Evolutionary conservation across 2,888 invertebrate species (phyloP).

Genomic region (Gymnoscelis rufifasciata): DNA sequence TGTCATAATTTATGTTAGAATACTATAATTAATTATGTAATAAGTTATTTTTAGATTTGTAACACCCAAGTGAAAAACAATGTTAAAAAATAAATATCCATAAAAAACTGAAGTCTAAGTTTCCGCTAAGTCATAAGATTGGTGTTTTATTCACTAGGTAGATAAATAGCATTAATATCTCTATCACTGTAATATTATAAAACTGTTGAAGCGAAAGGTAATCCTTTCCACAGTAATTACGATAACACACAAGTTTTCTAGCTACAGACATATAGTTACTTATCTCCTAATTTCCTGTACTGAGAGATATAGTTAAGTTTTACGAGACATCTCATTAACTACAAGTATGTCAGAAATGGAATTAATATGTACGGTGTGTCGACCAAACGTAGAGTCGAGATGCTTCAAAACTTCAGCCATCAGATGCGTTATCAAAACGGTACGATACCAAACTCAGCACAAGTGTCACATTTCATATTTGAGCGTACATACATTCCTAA

Average conservation of each 20-base stretch:
- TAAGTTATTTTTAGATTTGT: too few relatives aligned
- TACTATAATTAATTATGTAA: too few relatives aligned
- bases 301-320: conserved; percentile 73
- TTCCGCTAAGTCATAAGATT: conserved; percentile 23
- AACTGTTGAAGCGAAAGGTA: conserved; percentile 24
- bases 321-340: conserved; percentile 41
- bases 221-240: conserved; percentile 34
- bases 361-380: conserved; percentile 15
- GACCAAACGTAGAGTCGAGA: conserved; percentile 22
- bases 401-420: conserved; percentile 27
- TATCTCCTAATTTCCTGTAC: conserved; percentile 75
- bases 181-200: conserved; percentile 25
- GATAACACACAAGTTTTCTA: conserved; percentile 55
- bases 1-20: background rate
- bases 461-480: conserved; percentile 51
- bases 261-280: conserved; percentile 67
- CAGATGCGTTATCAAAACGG: conserved; percentile 32
- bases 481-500: conserved; percentile 32
- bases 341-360: conserved; percentile 36
- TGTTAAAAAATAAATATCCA: background rate
- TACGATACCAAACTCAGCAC: conserved; percentile 42
- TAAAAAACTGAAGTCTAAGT: conserved; percentile 6
- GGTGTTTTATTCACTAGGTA: conserved; percentile 29
- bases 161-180: conserved; percentile 31
- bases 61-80: too few relatives aligned